phyloP scores from a whole-genome alignment of 2,797 vertebrate species.

The Oreochromis grahami region DNA sequence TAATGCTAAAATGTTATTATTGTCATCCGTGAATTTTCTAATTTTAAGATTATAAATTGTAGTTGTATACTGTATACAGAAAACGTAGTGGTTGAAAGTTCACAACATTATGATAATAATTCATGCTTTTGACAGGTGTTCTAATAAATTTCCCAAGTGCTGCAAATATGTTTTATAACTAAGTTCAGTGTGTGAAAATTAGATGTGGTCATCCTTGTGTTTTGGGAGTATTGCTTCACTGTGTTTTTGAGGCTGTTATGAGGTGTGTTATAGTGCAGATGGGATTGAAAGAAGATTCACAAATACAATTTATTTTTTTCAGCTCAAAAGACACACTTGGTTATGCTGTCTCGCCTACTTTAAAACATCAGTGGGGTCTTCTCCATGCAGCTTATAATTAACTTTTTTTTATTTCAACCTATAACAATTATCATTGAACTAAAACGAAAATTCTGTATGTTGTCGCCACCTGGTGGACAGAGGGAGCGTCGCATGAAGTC shows the following conservation, averaged over 20 bases:
- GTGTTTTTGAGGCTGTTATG: background rate
- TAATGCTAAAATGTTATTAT: background rate
- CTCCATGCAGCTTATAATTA: background rate
- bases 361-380: background rate
- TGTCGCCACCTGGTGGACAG: constrained; percentile 24
- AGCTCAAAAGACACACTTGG: background rate
- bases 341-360: background rate
- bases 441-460: background rate
- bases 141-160: background rate
- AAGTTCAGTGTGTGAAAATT: background rate
- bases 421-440: background rate
- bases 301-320: background rate
- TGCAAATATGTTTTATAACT: background rate
- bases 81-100: background rate
- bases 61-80: background rate
- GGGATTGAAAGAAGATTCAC: background rate
- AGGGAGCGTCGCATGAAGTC: background rate
- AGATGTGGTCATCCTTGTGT: background rate
- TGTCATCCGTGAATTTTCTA: background rate
- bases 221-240: background rate
- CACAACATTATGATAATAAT: background rate
- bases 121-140: background rate
- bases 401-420: background rate
- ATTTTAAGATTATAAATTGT: background rate
- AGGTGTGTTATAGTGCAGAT: background rate